These are phyloP conservation scores for Tanypteryx hageni DNA, from an alignment of 2,888 invertebrate species.

Conservation along the genomic window DNA sequence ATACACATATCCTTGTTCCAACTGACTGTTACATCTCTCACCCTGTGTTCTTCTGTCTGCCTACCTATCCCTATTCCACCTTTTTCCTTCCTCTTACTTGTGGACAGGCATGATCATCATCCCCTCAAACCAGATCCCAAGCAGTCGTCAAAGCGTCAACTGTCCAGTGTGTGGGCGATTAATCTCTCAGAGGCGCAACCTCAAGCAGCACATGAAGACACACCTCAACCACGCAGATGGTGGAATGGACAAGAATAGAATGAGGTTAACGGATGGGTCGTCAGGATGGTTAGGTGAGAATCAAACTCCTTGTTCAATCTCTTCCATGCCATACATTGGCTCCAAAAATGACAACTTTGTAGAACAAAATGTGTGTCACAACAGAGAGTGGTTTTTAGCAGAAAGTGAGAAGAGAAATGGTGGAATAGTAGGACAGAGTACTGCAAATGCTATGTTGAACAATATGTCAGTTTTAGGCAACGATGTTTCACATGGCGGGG, in stretches of 20 bases:
- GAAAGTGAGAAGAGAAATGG: slow-evolving; percentile 14
- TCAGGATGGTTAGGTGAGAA: neutral
- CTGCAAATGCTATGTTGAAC: neutral
- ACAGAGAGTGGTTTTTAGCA: neutral
- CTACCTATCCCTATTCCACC: neutral
- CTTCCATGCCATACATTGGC: neutral
- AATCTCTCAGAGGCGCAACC: slow-evolving; percentile 66
- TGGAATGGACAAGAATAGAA: slow-evolving; percentile 40
- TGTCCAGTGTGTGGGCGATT: slow-evolving; percentile 66
- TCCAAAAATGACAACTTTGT: slow-evolving; percentile 3
- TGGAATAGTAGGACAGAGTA: neutral
- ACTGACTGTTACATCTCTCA: slow-evolving; percentile 49
- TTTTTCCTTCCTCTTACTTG: slow-evolving; percentile 34
- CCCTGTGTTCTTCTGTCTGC: slow-evolving; percentile 53
- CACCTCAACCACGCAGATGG: slow-evolving; percentile 42
- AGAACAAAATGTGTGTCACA: neutral
- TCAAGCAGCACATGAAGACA: slow-evolving; percentile 66
- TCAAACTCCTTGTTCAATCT: neutral
- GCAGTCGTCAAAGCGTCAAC: slow-evolving; percentile 66
- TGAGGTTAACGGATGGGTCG: slow-evolving; percentile 2
- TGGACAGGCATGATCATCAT: slow-evolving; percentile 64
- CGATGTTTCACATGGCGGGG: slow-evolving; percentile 2
- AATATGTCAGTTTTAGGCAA: neutral
- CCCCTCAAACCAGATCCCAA: slow-evolving; percentile 62
- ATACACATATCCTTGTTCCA: slow-evolving; percentile 42